phyloP scores from a whole-genome alignment of 2,797 vertebrate genomes.

The Cichlasoma orientale region DNA sequence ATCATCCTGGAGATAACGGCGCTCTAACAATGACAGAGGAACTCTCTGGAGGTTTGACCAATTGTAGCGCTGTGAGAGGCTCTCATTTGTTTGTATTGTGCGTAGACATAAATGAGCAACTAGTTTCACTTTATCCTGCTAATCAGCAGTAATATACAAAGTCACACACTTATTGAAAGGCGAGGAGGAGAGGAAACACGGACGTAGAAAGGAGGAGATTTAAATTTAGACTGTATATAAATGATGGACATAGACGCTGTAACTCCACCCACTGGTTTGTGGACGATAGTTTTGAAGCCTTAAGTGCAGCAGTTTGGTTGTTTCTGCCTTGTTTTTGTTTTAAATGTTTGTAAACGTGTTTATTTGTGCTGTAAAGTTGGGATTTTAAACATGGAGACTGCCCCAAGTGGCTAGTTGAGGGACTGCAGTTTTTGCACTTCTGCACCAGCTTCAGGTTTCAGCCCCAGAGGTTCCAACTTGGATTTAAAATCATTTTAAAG shows the following conservation, averaged over 20 bases:
- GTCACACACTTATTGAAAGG: background rate
- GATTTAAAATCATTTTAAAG: background rate
- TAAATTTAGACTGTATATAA: background rate
- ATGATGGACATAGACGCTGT: fast-evolving
- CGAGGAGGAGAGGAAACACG: background rate
- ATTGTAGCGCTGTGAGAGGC: fast-evolving
- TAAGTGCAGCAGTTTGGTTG: background rate
- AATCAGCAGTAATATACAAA: background rate
- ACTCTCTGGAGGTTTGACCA: background rate
- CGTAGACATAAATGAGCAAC: no score
- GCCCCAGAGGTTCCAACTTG: background rate
- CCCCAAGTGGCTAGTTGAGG: background rate
- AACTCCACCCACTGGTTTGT: background rate
- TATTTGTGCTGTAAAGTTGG: background rate
- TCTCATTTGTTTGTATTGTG: background rate
- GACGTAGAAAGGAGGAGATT: background rate
- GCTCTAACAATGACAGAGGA: background rate
- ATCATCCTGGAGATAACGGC: background rate
- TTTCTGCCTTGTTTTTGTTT: background rate
- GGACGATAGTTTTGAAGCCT: background rate
- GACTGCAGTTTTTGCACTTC: background rate
- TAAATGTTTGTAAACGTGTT: background rate
- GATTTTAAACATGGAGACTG: background rate
- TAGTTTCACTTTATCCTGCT: background rate
- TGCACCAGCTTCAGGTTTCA: background rate